Evolutionary conservation across 2,888 invertebrate genomes (phyloP).

Genomic region (Dicyrtomina minuta): DNA sequence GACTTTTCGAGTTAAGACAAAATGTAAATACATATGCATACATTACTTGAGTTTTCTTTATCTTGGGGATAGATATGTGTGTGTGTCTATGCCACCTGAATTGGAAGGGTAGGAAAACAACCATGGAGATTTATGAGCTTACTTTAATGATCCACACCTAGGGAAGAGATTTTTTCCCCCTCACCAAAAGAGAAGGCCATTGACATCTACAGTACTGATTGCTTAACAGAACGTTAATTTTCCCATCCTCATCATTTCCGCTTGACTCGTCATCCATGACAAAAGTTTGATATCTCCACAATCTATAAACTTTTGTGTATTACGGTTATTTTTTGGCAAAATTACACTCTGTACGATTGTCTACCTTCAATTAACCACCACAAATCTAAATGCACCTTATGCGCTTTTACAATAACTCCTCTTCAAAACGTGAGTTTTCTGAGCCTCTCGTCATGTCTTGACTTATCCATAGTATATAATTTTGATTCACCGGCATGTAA

Average conservation of each 20-base stretch:
- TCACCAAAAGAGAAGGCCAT: slow-evolving; percentile 31
- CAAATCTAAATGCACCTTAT: slow-evolving; percentile 12
- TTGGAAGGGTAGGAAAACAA: slow-evolving; percentile 10
- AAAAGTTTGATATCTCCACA: slow-evolving; percentile 21
- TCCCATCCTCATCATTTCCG: slow-evolving; percentile 32
- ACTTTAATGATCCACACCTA: slow-evolving; percentile 28
- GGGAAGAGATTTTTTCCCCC: slow-evolving; percentile 1
- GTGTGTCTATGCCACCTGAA: slow-evolving; percentile 7
- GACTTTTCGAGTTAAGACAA: no score
- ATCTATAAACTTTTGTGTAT: slow-evolving; percentile 2
- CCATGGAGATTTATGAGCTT: slow-evolving; percentile 23
- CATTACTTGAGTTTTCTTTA: no score
- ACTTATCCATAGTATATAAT: no score
- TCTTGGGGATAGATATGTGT: no score
- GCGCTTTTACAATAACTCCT: neutral
- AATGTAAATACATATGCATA: no score
- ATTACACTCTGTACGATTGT: slow-evolving; percentile 6
- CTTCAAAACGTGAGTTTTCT: no score
- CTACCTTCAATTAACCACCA: slow-evolving; percentile 19
- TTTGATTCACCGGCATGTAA: no score
- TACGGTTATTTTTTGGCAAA: slow-evolving; percentile 14
- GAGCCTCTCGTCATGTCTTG: no score
- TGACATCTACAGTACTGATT: slow-evolving; percentile 49
- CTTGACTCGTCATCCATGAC: slow-evolving; percentile 30
- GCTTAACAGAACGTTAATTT: slow-evolving; percentile 28